Evolutionary conservation across 2,113 vertebrate genomes (phyloP).

Genomic region (Drymodes brunneopygia): DNA sequence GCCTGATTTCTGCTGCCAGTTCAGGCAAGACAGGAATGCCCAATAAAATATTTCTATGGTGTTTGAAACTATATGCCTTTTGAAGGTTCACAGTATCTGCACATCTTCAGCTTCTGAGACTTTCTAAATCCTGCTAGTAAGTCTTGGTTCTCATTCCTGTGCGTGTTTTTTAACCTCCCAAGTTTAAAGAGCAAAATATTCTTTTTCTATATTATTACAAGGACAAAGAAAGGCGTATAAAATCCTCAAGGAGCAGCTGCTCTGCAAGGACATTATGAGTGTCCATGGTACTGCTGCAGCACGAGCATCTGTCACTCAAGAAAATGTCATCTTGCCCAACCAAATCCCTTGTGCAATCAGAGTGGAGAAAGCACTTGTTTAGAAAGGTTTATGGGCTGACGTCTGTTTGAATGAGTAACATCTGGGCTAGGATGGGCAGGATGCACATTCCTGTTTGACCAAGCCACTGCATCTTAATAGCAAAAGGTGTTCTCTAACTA

Average conservation of each 20-base stretch:
- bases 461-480: neutral
- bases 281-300: neutral
- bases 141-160: neutral
- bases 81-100: neutral
- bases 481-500: neutral
- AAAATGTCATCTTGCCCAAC: conserved; percentile 28
- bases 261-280: neutral
- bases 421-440: neutral
- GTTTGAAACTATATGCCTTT: neutral
- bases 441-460: neutral
- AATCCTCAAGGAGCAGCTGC: neutral
- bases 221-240: neutral
- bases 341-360: conserved; percentile 21
- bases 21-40: neutral
- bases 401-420: neutral
- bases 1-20: neutral
- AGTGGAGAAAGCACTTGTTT: conserved; percentile 44
- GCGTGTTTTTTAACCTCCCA: neutral
- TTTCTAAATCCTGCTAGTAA: neutral
- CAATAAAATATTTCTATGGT: neutral
- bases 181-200: neutral
- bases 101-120: neutral
- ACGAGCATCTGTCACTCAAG: conserved; percentile 49
- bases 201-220: neutral
- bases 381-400: conserved; percentile 22